These are phyloP conservation scores for Catharus ustulatus DNA, from an alignment of 2,797 vertebrate genomes.

Conservation along the genomic window DNA sequence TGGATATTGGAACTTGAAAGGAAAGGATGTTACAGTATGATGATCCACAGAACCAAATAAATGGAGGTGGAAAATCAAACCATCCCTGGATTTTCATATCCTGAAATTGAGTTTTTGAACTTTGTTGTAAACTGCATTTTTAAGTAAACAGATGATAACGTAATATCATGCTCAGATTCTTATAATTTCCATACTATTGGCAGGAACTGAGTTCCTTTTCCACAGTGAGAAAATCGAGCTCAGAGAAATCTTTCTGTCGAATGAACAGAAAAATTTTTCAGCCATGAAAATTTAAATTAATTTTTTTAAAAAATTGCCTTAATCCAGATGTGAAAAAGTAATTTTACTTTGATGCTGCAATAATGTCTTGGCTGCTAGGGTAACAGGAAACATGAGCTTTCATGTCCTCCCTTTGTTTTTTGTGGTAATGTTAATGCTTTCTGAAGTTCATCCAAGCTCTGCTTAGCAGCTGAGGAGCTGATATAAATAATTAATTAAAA, in stretches of 20 bases:
- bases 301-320: background rate
- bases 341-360: background rate
- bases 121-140: background rate
- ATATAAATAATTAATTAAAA: background rate
- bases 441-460: background rate
- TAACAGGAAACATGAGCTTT: background rate
- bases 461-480: background rate
- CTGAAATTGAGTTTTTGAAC: background rate
- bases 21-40: accelerated
- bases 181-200: background rate
- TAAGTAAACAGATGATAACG: background rate
- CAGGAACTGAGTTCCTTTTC: background rate
- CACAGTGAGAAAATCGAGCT: background rate
- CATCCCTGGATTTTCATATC: background rate
- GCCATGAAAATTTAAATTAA: background rate
- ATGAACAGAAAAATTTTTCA: background rate
- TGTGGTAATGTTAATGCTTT: background rate
- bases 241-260: background rate
- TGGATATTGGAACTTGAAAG: background rate
- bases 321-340: background rate
- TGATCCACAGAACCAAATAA: background rate
- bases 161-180: background rate
- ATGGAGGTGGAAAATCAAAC: background rate
- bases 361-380: background rate
- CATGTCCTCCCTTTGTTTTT: background rate